Conservation (phyloP, 2,888 invertebrate genomes). For the Lamellibrachia satsuma region DNA sequence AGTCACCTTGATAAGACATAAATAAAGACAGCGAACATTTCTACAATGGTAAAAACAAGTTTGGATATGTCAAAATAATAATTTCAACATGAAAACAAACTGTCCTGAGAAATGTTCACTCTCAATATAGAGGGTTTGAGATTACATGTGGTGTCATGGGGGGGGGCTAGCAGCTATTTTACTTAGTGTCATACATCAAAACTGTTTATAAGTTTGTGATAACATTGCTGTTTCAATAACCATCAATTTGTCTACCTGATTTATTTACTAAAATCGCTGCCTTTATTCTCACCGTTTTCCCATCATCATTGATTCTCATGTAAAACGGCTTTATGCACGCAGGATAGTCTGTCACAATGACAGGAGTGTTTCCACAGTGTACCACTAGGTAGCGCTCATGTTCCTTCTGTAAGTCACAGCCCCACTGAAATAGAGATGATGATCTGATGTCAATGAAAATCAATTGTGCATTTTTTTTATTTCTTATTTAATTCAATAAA, state of each 20-base stretch:
- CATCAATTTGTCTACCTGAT: not conserved
- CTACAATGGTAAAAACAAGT: too few relatives aligned
- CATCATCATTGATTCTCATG: conserved; percentile 77
- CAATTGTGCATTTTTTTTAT: not conserved
- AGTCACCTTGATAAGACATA: too few relatives aligned
- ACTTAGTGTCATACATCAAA: too few relatives aligned
- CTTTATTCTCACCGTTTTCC: conserved; percentile 71
- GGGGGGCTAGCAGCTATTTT: too few relatives aligned
- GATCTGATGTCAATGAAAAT: not conserved
- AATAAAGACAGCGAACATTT: too few relatives aligned
- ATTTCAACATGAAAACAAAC: too few relatives aligned
- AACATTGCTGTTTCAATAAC: not conserved
- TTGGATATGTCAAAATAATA: too few relatives aligned
- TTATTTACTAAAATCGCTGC: not conserved
- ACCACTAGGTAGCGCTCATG: conserved; percentile 87
- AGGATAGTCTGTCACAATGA: conserved; percentile 92
- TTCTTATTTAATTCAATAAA: not conserved
- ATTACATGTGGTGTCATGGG: too few relatives aligned
- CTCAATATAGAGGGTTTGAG: too few relatives aligned
- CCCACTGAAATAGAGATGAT: conserved; percentile 59
- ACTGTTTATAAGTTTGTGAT: not conserved
- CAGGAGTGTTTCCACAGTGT: conserved; percentile 77
- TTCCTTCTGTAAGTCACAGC: conserved; percentile 82
- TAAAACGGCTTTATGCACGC: conserved; percentile 92
- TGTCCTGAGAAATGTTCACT: too few relatives aligned